Percentiles rank a stretch among this genome's conserved stretches.
These are phyloP conservation scores for Carettochelys insculpta DNA, from an alignment of 2,113 vertebrate genomes.

Conservation along the genomic window DNA sequence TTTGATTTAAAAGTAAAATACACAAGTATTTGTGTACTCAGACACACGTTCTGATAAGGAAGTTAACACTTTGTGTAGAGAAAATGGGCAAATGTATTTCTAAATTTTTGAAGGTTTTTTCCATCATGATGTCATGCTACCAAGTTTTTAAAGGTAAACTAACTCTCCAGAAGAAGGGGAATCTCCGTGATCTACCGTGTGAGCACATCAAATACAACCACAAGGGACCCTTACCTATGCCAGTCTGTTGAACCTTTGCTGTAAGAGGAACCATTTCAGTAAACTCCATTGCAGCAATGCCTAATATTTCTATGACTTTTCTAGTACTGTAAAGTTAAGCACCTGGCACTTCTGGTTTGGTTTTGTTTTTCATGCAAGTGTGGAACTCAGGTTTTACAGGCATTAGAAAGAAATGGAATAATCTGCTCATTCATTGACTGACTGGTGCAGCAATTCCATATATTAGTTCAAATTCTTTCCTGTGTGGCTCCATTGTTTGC, in stretches of 20 bases:
- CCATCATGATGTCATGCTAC: background rate
- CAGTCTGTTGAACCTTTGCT: accelerated
- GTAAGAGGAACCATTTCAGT: background rate
- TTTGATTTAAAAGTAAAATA: too few relatives aligned
- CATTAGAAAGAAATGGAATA: background rate
- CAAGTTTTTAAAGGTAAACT: background rate
- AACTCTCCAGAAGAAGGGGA: background rate
- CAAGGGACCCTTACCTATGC: background rate
- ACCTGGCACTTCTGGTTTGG: background rate
- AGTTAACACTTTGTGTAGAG: background rate
- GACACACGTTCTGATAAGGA: background rate
- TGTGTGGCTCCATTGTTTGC: background rate
- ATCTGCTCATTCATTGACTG: background rate
- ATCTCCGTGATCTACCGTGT: background rate
- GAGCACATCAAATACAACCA: background rate
- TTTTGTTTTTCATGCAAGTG: background rate
- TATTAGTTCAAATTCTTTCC: background rate
- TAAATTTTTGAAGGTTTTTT: background rate
- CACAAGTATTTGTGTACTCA: background rate
- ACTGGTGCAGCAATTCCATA: background rate
- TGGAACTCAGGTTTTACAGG: background rate
- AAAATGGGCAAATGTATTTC: background rate
- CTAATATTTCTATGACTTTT: background rate
- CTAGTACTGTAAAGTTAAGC: background rate
- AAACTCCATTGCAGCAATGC: background rate